A percentile compares a stretch with the other conserved stretches of the same genome.
Evolutionary conservation across 2,113 vertebrate genomes (phyloP).

Genomic region (Phrynosoma blainvillii): DNA sequence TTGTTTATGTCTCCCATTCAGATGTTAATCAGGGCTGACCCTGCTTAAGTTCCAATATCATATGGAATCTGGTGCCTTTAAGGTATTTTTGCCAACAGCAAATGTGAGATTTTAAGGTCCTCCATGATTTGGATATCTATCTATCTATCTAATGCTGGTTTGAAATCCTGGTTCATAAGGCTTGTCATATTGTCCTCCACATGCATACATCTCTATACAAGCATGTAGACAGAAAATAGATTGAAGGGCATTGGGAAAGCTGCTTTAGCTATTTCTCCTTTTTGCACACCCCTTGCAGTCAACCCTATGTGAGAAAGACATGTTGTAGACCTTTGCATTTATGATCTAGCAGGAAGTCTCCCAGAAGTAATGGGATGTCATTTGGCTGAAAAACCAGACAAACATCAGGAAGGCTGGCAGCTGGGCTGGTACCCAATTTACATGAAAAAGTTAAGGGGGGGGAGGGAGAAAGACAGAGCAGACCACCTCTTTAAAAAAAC

Average conservation of each 20-base stretch:
- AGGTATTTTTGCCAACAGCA: too few relatives aligned
- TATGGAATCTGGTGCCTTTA: too few relatives aligned
- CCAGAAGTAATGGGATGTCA: conserved; percentile 4
- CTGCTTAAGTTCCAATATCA: too few relatives aligned
- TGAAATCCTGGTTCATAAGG: background rate
- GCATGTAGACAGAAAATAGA: background rate
- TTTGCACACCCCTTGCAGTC: background rate
- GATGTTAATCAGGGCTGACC: too few relatives aligned
- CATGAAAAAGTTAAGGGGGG: conserved; percentile 23
- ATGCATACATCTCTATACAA: background rate
- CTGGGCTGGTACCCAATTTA: conserved; percentile 29
- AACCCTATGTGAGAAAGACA: background rate
- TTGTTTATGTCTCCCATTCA: too few relatives aligned
- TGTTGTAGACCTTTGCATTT: conserved; percentile 8
- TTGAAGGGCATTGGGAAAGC: background rate
- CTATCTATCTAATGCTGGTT: background rate
- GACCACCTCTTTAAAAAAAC: conserved; percentile 20
- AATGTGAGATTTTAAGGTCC: too few relatives aligned
- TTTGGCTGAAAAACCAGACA: conserved; percentile 42
- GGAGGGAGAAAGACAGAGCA: background rate
- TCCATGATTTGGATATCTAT: too few relatives aligned
- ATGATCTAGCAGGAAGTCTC: background rate
- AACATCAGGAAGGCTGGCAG: conserved; percentile 34
- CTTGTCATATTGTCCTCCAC: background rate
- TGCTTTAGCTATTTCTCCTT: background rate